These are phyloP conservation scores for Artibeus lituratus DNA, from an alignment of 2,797 vertebrate genomes.

Conservation along the genomic window DNA sequence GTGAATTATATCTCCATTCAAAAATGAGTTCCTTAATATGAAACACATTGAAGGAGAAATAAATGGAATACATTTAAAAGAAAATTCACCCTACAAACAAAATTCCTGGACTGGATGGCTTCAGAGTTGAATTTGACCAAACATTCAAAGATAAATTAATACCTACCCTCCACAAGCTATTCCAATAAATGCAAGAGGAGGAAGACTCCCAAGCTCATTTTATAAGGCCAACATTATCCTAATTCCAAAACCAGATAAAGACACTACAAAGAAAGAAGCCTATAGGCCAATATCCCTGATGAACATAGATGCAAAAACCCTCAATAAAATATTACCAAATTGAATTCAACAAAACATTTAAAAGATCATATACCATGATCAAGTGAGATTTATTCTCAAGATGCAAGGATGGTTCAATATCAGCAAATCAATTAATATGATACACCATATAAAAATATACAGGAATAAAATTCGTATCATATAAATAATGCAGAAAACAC, in stretches of 20 bases:
- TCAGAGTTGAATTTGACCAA: neutral
- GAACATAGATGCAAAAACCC: neutral
- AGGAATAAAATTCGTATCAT: neutral
- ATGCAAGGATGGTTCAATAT: neutral
- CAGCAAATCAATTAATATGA: neutral
- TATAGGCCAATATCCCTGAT: neutral
- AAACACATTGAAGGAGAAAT: neutral
- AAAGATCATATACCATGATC: neutral
- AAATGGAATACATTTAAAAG: neutral
- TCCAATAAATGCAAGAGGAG: neutral
- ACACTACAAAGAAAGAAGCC: neutral
- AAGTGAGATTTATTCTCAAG: neutral
- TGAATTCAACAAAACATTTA: neutral
- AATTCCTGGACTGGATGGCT: neutral
- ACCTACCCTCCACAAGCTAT: neutral
- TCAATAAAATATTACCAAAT: neutral
- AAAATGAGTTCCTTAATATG: neutral
- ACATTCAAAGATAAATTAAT: neutral
- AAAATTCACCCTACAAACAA: neutral
- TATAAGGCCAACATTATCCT: neutral
- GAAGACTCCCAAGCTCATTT: neutral
- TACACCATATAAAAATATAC: neutral
- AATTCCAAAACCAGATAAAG: neutral
- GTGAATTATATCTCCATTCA: neutral
- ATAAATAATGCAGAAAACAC: neutral